Evolutionary conservation across 2,888 invertebrate species (phyloP).

Genomic region (Tenodera sinensis): DNA sequence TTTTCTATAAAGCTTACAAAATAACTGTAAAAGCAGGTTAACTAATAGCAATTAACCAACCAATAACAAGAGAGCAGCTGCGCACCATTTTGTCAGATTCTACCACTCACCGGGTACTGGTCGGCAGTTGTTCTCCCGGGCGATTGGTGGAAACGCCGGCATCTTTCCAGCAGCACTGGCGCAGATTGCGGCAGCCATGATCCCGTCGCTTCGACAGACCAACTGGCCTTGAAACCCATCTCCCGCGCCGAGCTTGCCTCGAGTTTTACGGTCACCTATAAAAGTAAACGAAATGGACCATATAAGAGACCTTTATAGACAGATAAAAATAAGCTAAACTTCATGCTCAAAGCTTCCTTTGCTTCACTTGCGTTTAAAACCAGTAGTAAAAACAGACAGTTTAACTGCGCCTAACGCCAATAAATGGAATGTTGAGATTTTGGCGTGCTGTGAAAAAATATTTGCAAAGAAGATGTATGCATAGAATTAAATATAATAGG

Average conservation of each 20-base stretch:
- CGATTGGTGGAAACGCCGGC: constrained; percentile 2
- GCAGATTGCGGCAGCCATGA: not conserved
- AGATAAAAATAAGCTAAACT: constrained; percentile 21
- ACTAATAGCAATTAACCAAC: not conserved
- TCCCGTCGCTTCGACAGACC: not conserved
- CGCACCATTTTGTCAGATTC: not conserved
- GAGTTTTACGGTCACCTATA: constrained; percentile 22
- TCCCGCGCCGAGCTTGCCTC: not conserved
- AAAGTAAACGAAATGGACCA: constrained; percentile 20
- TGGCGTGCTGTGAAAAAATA: not conserved
- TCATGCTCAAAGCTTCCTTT: not conserved
- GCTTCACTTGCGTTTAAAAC: not conserved
- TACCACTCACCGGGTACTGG: not conserved
- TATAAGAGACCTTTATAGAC: constrained; percentile 21
- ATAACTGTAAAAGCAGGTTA: not conserved
- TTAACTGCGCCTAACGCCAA: not conserved
- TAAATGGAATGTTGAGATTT: not conserved
- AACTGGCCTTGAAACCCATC: not conserved
- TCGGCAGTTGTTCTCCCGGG: not conserved
- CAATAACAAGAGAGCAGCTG: not conserved
- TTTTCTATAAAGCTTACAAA: too few relatives aligned
- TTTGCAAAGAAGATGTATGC: not conserved
- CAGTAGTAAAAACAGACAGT: not conserved
- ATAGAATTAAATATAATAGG: not conserved
- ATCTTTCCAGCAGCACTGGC: not conserved